Evolutionary conservation across 1,140 invertebrate genomes (phyloP).

Genomic region (Aphis gossypii): DNA sequence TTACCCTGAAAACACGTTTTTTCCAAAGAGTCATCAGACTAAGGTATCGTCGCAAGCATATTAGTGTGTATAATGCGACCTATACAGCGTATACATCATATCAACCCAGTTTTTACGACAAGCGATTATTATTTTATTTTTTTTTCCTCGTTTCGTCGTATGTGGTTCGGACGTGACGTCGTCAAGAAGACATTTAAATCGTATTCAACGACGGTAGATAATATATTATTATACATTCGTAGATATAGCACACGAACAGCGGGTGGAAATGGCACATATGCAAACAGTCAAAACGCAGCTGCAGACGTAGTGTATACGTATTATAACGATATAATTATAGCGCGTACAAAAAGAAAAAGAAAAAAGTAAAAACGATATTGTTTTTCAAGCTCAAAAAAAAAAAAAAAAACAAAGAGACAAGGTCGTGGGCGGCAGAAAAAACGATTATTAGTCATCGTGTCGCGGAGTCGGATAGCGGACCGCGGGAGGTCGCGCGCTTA

Average conservation of each 20-base stretch:
- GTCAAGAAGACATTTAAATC: neutral
- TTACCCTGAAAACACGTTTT: neutral
- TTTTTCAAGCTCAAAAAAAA: neutral
- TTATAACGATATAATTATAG: neutral
- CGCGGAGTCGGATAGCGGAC: neutral
- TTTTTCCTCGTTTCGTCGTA: neutral
- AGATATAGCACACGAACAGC: neutral
- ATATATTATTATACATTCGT: neutral
- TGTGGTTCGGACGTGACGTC: neutral
- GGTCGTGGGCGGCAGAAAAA: neutral
- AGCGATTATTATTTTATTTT: neutral
- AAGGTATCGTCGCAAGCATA: neutral
- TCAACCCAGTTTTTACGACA: neutral
- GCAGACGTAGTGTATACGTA: neutral
- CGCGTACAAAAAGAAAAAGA: neutral
- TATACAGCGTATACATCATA: neutral
- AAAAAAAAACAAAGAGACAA: neutral
- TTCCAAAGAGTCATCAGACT: neutral
- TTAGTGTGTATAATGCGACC: neutral
- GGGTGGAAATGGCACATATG: neutral
- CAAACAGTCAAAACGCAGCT: neutral
- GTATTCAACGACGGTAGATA: neutral
- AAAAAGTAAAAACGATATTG: neutral
- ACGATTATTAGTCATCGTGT: neutral
- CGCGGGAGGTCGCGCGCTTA: neutral